phyloP scores from a whole-genome alignment of 2,113 vertebrate genomes.

The Lynx canadensis region DNA sequence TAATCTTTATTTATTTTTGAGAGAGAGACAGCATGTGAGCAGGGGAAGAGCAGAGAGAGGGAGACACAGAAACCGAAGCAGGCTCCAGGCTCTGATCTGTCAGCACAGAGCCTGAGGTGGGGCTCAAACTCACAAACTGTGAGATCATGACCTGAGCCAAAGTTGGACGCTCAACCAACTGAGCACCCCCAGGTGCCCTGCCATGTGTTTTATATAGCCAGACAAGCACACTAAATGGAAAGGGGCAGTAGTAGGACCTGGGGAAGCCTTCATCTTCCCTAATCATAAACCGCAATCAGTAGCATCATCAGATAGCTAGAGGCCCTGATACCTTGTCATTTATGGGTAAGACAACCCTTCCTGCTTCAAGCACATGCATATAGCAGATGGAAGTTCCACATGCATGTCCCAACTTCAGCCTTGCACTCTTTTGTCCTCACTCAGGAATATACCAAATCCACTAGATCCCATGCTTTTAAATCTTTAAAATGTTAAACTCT shows the following conservation, averaged over 20 bases:
- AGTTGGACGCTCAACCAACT: too few relatives aligned
- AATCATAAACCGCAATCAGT: not conserved
- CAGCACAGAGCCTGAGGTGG: too few relatives aligned
- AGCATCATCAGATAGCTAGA: not conserved
- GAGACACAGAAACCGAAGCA: too few relatives aligned
- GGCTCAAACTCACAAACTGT: too few relatives aligned
- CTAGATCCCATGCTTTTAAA: not conserved
- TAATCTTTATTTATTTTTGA: too few relatives aligned
- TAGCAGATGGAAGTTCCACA: not conserved
- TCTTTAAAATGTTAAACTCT: constrained; percentile 27
- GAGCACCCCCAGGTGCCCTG: too few relatives aligned
- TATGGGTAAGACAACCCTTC: not conserved
- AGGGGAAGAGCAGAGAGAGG: too few relatives aligned
- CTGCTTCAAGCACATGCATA: not conserved
- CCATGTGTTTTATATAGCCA: not conserved
- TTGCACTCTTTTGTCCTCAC: not conserved
- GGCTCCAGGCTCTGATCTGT: too few relatives aligned
- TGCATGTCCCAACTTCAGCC: not conserved
- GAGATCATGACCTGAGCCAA: too few relatives aligned
- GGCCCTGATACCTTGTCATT: not conserved
- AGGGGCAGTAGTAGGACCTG: not conserved
- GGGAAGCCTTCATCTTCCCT: not conserved
- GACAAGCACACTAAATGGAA: not conserved
- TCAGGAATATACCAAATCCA: not conserved
- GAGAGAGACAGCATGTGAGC: too few relatives aligned